Percentiles rank a stretch among this genome's conserved stretches.
These are phyloP conservation scores for Phasianus colchicus DNA, from an alignment of 2,113 vertebrate genomes.

Conservation along the genomic window DNA sequence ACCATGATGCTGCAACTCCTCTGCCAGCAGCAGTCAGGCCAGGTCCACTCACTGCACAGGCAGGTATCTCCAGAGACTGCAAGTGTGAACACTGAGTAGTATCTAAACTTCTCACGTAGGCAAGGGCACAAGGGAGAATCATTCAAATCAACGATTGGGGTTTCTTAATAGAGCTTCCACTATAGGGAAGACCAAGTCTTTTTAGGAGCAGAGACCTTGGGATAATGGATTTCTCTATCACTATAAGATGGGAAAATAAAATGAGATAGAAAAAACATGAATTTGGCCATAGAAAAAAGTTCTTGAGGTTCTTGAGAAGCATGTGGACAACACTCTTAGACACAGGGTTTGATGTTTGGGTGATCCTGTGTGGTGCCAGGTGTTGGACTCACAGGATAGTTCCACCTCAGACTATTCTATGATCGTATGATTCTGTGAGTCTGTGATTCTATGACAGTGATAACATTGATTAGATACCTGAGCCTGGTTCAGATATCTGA, in stretches of 20 bases:
- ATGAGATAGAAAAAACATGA: neutral
- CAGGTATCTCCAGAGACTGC: neutral
- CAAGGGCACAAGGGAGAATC: neutral
- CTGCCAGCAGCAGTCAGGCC: neutral
- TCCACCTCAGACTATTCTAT: too few species aligned
- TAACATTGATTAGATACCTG: neutral
- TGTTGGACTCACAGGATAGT: too few species aligned
- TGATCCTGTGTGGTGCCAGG: too few species aligned
- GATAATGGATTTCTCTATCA: neutral
- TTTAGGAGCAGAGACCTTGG: neutral
- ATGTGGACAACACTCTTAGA: too few species aligned
- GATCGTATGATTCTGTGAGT: too few species aligned
- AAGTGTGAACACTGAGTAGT: neutral
- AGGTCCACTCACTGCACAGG: neutral
- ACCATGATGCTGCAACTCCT: neutral
- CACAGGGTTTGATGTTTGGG: too few species aligned
- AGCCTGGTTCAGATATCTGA: neutral
- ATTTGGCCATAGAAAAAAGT: neutral
- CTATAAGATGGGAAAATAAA: neutral
- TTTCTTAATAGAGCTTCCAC: neutral
- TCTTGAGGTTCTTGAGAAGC: too few species aligned
- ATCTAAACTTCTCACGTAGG: neutral
- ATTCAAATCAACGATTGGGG: neutral
- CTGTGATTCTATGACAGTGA: too few species aligned
- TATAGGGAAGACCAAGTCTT: neutral